Base-by-base conservation (phyloP, 2,888 invertebrate genomes). In the Hyalella azteca region DNA sequence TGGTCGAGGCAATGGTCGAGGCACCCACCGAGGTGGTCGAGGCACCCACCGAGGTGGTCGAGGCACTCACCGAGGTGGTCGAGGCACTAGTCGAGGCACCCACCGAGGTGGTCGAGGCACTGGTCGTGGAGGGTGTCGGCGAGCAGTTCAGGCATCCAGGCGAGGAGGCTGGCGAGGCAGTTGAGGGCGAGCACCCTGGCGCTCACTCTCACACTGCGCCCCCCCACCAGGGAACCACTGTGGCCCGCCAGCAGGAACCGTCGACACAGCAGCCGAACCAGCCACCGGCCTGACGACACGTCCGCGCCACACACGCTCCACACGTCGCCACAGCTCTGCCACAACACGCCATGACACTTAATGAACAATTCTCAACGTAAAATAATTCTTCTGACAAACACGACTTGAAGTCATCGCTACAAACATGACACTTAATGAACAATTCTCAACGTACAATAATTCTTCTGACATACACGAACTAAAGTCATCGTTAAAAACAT, bases 171-270 rank as follows among this genome's bases (percentile, higher is more conserved):
- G 0, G 93, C 92, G 32, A 97, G 88, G 87, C 95, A 96, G 78
- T 91, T 91, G 29, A 97, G 87, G 0, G 96, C 94, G 49, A 97
- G 91, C 9, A 94, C 93, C 88, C 97, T 97, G 0, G 96, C 94
- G 81, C 97, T 97, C 41, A 98, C 95, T 48, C 97, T 90, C 48
- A 94, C 92, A 32, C 89, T 89, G 87, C 91, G 91, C 87, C 97
- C 97, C 1, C 93, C 89, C 84, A 93, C 91, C 75, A 93, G 87
- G 3, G 90, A 89, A 7, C 91, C 91, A 13, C 79, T 78, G 60
- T 81, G 81, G 39, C 84, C 84, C 19, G 84, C 79, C 40, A 84
- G 79, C 19, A 84, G 82, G 78, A 84, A 84, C 3, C 81, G 79
- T 11, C 81, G 81, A 60, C 78, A 76, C 32, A 84, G 79, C 73